Evolutionary conservation across 2,888 invertebrate species (phyloP).

Genomic region (Diabrotica balteata): DNA sequence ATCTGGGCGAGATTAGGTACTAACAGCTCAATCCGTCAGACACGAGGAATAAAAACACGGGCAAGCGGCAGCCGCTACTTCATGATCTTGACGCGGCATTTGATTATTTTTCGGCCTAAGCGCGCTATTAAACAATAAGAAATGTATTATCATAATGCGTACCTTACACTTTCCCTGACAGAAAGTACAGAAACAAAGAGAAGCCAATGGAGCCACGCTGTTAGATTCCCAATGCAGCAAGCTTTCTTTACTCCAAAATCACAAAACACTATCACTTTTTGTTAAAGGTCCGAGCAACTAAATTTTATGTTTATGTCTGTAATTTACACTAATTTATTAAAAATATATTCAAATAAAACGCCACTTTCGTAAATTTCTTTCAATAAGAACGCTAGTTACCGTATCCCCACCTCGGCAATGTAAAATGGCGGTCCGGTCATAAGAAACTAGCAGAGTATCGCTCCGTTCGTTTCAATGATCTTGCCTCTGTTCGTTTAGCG

Average conservation of each 20-base stretch:
- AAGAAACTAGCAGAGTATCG: conserved; percentile 19
- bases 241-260: conserved; percentile 54
- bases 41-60: conserved; percentile 35
- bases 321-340: conserved; percentile 52
- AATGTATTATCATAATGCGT: conserved; percentile 44
- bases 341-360: conserved; percentile 50
- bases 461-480: conserved; percentile 14
- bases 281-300: conserved; percentile 30
- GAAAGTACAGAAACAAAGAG: conserved; percentile 59
- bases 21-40: conserved; percentile 19
- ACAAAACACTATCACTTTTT: conserved; percentile 56
- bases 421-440: conserved; percentile 61
- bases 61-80: conserved; percentile 14
- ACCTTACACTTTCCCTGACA: conserved; percentile 50
- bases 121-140: conserved; percentile 18
- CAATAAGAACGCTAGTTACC: conserved; percentile 55
- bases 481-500: not conserved
- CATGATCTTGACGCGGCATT: conserved; percentile 15
- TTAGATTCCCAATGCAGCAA: conserved; percentile 55
- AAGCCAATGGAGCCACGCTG: conserved; percentile 62
- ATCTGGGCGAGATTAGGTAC: conserved; percentile 36
- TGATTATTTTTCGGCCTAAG: conserved; percentile 8
- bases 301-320: conserved; percentile 44
- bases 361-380: conserved; percentile 58
- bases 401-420: conserved; percentile 60